Evolutionary conservation across 2,113 vertebrate genomes (phyloP).

Genomic region (Elachura formosa): DNA sequence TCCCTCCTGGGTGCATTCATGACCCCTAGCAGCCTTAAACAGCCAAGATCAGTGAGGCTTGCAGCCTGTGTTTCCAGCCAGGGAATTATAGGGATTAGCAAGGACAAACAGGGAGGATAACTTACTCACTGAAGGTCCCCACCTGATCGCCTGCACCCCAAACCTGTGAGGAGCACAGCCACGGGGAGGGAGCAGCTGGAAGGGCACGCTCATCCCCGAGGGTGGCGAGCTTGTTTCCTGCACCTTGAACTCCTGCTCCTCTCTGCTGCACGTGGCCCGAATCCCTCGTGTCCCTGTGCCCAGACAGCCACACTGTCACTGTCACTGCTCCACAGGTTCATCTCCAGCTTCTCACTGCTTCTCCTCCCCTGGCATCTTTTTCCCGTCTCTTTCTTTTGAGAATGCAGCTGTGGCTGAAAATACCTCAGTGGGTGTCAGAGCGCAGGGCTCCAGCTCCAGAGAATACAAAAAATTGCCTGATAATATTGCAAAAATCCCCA

Average conservation of each 20-base stretch:
- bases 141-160: neutral
- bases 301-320: rapidly evolving
- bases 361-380: neutral
- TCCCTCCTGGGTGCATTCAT: neutral
- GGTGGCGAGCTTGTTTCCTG: neutral
- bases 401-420: neutral
- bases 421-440: neutral
- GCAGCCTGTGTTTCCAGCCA: neutral
- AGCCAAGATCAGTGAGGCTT: neutral
- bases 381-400: neutral
- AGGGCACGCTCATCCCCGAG: neutral
- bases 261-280: neutral
- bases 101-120: neutral
- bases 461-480: neutral
- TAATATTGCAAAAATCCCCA: neutral
- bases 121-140: neutral
- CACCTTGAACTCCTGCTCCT: rapidly evolving
- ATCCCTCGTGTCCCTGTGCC: neutral
- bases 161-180: rapidly evolving
- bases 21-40: neutral
- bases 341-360: neutral
- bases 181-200: neutral
- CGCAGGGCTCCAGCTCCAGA: rapidly evolving
- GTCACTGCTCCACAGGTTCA: neutral
- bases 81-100: neutral